phyloP scores from a whole-genome alignment of 2,113 vertebrate species.

The Amphiprion percula region DNA sequence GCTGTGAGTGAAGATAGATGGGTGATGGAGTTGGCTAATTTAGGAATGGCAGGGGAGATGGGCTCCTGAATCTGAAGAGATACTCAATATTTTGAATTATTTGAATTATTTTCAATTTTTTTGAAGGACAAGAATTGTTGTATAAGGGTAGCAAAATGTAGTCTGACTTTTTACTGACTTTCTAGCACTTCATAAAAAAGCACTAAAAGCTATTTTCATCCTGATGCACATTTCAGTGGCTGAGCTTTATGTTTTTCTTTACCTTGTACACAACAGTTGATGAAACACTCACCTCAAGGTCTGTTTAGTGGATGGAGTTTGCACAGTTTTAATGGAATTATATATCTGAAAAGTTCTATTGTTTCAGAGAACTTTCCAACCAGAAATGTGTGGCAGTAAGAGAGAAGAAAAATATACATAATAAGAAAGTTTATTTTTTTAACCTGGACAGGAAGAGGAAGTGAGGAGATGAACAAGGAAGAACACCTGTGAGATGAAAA shows the following conservation, averaged over 20 bases:
- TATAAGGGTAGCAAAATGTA: no score
- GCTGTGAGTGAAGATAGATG: slow-evolving; percentile 49
- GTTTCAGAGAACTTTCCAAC: neutral
- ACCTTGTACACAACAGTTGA: neutral
- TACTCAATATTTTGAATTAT: slow-evolving; percentile 24
- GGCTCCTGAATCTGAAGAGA: slow-evolving; percentile 28
- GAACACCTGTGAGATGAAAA: no score
- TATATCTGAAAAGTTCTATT: neutral
- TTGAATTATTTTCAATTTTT: no score
- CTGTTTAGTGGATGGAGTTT: neutral
- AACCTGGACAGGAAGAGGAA: no score
- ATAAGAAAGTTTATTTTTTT: no score
- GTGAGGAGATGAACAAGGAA: no score
- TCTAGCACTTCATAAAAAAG: neutral
- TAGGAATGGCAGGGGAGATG: slow-evolving; percentile 33
- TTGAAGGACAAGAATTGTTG: no score
- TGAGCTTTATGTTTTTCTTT: neutral
- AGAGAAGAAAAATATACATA: no score
- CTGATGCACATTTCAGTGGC: neutral
- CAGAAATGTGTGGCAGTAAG: no score
- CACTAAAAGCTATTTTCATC: neutral
- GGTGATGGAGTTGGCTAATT: slow-evolving; percentile 32
- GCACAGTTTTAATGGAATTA: neutral
- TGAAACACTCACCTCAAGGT: neutral
- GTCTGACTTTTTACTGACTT: neutral